Percentiles rank a stretch among this genome's conserved stretches.
Evolutionary conservation across 1,140 invertebrate species (phyloP).

Genomic region (Ericerus pela): DNA sequence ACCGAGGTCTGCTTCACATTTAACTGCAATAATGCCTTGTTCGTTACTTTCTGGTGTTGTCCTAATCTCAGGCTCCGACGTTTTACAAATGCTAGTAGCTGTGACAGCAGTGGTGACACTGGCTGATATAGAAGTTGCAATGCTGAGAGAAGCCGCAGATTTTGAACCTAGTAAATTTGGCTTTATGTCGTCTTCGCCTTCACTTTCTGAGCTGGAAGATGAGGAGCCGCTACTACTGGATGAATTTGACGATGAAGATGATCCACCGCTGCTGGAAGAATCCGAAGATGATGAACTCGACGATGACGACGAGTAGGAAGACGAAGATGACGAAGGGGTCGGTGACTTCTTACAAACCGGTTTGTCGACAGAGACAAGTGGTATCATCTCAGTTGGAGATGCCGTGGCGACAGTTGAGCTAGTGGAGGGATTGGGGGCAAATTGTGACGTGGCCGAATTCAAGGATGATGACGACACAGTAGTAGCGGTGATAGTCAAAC

Average conservation of each 20-base stretch:
- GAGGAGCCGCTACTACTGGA: slow-evolving; percentile 36
- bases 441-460: too few relatives aligned
- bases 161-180: too few relatives aligned
- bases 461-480: not conserved
- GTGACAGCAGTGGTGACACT: too few relatives aligned
- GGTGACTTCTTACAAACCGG: not conserved
- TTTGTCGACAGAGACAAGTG: not conserved
- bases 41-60: too few relatives aligned
- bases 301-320: slow-evolving; percentile 25
- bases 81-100: too few relatives aligned
- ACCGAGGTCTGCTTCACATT: too few relatives aligned
- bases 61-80: too few relatives aligned
- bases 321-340: not conserved
- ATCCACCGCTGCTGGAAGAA: slow-evolving; percentile 29
- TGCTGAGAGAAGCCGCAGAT: too few relatives aligned
- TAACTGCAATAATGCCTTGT: too few relatives aligned
- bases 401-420: not conserved
- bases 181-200: slow-evolving; percentile 29
- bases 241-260: slow-evolving; percentile 32
- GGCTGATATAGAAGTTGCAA: too few relatives aligned
- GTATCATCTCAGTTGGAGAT: slow-evolving; percentile 3
- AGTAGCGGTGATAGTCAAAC: too few relatives aligned
- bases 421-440: slow-evolving; percentile 2
- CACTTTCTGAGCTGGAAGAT: slow-evolving; percentile 35
- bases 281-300: slow-evolving; percentile 31